Evolutionary conservation across 2,888 invertebrate genomes (phyloP).

Genomic region (Aleiodes leptofemur): DNA sequence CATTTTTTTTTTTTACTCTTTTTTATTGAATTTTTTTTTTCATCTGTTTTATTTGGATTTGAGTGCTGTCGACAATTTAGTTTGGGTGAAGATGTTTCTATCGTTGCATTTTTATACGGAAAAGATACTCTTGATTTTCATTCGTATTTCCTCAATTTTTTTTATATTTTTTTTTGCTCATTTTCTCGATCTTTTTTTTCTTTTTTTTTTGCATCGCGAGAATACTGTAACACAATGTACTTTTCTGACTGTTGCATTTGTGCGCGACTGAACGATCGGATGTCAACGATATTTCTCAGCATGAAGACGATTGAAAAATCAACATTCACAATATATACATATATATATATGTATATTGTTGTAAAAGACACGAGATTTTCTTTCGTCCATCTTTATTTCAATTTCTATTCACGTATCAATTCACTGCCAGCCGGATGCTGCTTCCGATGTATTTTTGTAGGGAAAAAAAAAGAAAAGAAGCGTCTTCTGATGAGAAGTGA

Average conservation of each 20-base stretch:
- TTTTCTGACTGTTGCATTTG: constrained; percentile 19
- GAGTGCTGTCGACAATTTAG: neutral
- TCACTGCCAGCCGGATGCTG: neutral
- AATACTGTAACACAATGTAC: constrained; percentile 7
- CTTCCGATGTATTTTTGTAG: neutral
- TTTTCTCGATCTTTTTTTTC: neutral
- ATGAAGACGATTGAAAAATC: constrained; percentile 44
- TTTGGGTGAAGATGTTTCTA: neutral
- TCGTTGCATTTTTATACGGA: neutral
- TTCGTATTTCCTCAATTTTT: neutral
- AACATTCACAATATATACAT: constrained; percentile 7
- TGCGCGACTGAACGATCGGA: constrained; percentile 31
- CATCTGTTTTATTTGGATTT: constrained; percentile 5
- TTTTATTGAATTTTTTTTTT: neutral
- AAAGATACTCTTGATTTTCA: constrained; percentile 4
- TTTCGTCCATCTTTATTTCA: constrained; percentile 13
- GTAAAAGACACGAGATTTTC: neutral
- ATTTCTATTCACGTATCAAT: constrained; percentile 19
- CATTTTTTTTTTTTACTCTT: neutral
- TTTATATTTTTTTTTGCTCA: neutral
- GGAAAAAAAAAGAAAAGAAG: too few relatives aligned
- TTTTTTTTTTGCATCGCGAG: neutral
- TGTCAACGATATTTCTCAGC: constrained; percentile 31
- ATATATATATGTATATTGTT: neutral
- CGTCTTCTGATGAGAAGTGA: too few relatives aligned